These are phyloP conservation scores for Stichopus horrens DNA, from an alignment of 53 echinoderm and acorn worm genomes.

Conservation along the genomic window DNA sequence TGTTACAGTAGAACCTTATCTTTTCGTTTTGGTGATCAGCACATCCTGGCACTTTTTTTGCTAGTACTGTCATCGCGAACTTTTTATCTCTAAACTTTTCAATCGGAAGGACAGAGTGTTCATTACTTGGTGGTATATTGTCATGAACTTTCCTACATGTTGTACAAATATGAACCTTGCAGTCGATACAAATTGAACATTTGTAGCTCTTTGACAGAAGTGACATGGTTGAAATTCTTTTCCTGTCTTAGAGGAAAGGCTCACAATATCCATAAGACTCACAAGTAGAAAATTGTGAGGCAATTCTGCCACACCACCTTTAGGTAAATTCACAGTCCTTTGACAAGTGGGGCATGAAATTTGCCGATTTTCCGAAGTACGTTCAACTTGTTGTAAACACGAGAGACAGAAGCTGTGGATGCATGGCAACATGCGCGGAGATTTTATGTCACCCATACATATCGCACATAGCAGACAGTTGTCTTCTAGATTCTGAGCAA, in stretches of 20 bases:
- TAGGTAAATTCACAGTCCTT: background rate
- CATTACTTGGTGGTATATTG: background rate
- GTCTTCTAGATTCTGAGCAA: background rate
- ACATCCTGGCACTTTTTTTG: background rate
- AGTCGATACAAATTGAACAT: background rate
- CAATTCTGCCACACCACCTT: background rate
- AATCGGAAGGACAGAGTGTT: background rate
- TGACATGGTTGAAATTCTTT: background rate
- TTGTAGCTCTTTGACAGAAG: background rate
- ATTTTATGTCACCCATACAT: background rate
- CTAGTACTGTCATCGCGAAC: background rate
- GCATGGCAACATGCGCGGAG: background rate
- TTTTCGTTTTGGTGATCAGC: background rate
- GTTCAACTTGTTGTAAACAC: background rate
- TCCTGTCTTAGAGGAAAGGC: background rate
- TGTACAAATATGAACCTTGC: slow-evolving; percentile 1
- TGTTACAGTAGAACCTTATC: background rate
- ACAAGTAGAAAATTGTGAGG: background rate
- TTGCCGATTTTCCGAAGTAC: background rate
- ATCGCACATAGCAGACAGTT: background rate
- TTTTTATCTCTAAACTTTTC: background rate
- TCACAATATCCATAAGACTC: background rate
- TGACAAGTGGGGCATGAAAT: background rate
- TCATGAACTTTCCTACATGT: background rate
- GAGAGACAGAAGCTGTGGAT: slow-evolving; percentile 12